Conservation (phyloP, 1,140 invertebrate genomes). For the Halesus radiatus region DNA sequence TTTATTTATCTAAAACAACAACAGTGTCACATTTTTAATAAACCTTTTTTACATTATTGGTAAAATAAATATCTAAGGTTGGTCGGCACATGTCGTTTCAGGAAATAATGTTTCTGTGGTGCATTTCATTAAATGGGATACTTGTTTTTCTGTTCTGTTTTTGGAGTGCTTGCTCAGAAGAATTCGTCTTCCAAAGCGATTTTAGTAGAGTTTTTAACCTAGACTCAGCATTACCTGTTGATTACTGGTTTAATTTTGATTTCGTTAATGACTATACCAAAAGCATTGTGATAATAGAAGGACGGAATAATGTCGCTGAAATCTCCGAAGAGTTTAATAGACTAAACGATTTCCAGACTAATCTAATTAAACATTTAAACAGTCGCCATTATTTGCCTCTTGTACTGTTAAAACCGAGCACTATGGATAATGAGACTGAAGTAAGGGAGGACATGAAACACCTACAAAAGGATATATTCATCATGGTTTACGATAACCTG, state of each 20-base stretch:
- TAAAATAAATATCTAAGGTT: too few species aligned
- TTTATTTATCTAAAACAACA: neutral
- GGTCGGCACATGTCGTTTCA: neutral
- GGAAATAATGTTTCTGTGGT: too few species aligned
- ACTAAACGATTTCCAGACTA: neutral
- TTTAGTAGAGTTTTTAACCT: neutral
- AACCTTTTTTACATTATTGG: neutral
- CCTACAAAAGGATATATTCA: neutral
- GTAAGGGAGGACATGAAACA: neutral
- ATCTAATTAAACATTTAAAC: conserved; percentile 1
- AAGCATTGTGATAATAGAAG: conserved; percentile 6
- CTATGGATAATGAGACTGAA: neutral
- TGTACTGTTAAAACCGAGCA: neutral
- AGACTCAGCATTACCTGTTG: neutral
- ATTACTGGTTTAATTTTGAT: conserved; percentile 16
- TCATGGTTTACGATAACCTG: neutral
- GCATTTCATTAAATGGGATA: neutral
- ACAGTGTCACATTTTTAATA: neutral
- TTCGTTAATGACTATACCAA: neutral
- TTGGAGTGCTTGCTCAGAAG: neutral
- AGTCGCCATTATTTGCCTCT: neutral
- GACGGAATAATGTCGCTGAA: neutral
- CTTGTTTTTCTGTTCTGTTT: neutral
- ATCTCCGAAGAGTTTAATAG: neutral
- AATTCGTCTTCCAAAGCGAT: neutral